Evolutionary conservation across 2,888 invertebrate genomes (phyloP), one percentile per base, ranked within the genome.

Genomic region (Xylocampa areola): DNA sequence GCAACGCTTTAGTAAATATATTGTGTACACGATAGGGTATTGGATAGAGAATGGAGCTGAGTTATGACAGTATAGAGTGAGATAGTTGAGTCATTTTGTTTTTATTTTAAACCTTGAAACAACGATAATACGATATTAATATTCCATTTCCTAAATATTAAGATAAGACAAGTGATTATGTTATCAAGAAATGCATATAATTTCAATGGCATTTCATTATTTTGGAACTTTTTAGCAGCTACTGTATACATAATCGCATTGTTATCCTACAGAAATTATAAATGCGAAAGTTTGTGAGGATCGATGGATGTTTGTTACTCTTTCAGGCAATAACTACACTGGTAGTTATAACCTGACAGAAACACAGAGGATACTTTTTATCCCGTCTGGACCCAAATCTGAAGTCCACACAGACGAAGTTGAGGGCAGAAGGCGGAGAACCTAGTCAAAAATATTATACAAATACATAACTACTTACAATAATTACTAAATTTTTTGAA

Each of bases 1-100:
- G 55, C 49, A 70, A 53, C 32, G 63, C 37, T 64, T 66, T 55
- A 39, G 53, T 63, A 57, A 64, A 64, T 52, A 57, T 7, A 10
- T 32, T 32, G n/a, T 35, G 16, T 35, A 11, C 43, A 16, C 57
- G 54, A 51, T 32, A 55, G 55, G 40, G 48, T 53, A 50, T 68
- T 36, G 44, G 32, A 21, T 30, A 53, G 53, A 37, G 4, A 19
- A 50, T 32, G 44, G 35, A 4, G 30, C 21, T 48, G 40, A 52
- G 23, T 49, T 30, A 68, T 44, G 30, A 43, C 27, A 25, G 4
- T n/a, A n/a, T n/a, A n/a, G n/a, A n/a, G n/a, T n/a, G n/a, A n/a
- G n/a, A n/a, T n/a, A n/a, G n/a, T n/a, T n/a, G n/a, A n/a, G n/a
- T n/a, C n/a, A n/a, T n/a, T n/a, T n/a, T n/a, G n/a, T n/a, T n/a